Conservation (phyloP, 2,113 vertebrate species). For the Chaetura pelagica region DNA sequence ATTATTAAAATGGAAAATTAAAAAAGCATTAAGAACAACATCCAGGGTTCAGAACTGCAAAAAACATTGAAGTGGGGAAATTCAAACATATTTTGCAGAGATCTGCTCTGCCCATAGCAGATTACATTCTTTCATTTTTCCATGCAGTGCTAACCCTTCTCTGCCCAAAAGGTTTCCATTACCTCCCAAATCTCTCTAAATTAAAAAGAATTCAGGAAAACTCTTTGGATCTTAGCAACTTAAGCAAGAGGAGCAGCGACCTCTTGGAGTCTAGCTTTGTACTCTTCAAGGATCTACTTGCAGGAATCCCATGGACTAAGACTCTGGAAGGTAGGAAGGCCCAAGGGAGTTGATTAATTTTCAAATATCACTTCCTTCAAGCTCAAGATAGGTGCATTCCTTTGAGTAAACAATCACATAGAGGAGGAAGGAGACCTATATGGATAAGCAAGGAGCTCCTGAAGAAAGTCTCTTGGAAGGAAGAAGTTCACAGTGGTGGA, state of each 20-base stretch:
- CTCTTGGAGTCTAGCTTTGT: neutral
- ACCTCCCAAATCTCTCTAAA: neutral
- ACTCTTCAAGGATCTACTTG: too few relatives aligned
- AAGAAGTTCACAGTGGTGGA: too few relatives aligned
- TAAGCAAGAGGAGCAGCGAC: neutral
- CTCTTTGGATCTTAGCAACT: neutral
- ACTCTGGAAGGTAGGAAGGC: too few relatives aligned
- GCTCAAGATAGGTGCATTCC: too few relatives aligned
- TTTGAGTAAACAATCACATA: too few relatives aligned
- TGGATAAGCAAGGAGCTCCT: too few relatives aligned
- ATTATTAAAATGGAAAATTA: neutral
- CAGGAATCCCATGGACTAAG: too few relatives aligned
- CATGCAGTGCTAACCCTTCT: neutral
- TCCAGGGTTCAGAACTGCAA: neutral
- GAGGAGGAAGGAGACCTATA: too few relatives aligned
- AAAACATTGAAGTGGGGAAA: neutral
- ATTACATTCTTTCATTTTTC: neutral
- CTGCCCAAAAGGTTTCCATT: neutral
- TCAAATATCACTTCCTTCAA: too few relatives aligned
- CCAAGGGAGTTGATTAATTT: too few relatives aligned
- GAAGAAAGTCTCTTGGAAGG: too few relatives aligned
- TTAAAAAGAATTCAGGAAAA: neutral
- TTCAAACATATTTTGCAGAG: neutral
- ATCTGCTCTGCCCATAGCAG: neutral
- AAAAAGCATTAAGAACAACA: neutral